Evolutionary conservation across 2,113 vertebrate genomes (phyloP).

Genomic region (Edolisoma coerulescens): DNA sequence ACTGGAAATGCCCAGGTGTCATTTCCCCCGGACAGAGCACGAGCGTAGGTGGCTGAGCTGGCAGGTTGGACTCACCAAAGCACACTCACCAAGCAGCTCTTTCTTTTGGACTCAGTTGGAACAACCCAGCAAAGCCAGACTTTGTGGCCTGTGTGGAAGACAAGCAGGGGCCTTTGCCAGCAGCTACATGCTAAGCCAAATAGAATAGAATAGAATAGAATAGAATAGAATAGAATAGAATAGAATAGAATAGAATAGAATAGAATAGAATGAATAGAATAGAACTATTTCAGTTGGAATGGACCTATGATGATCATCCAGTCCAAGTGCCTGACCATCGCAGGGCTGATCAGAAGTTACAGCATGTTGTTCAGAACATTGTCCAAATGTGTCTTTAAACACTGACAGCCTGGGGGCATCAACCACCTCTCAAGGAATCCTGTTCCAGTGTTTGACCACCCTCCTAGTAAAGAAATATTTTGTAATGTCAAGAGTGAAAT

Average conservation of each 20-base stretch:
- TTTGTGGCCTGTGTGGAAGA: background rate
- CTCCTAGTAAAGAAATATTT: background rate
- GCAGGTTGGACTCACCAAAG: background rate
- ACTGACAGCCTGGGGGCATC: background rate
- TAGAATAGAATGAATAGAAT: background rate
- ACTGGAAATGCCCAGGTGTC: constrained; percentile 37
- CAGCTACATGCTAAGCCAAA: background rate
- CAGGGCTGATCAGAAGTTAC: background rate
- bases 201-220: background rate
- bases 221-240: background rate
- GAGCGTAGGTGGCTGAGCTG: background rate
- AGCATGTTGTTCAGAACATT: background rate
- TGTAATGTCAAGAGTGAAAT: background rate
- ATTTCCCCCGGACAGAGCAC: background rate
- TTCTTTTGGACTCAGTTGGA: background rate
- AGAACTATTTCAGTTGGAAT: background rate
- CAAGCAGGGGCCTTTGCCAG: background rate
- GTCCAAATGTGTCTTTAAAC: background rate
- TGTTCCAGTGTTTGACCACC: background rate
- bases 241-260: background rate
- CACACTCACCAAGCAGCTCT: background rate
- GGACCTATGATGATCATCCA: background rate
- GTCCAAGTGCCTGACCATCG: background rate
- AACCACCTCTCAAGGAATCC: background rate
- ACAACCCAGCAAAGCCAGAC: background rate